Evolutionary conservation across 1,140 invertebrate genomes (phyloP), one percentile per base, ranked within the genome.

Genomic region (Pteromalus puparum): DNA sequence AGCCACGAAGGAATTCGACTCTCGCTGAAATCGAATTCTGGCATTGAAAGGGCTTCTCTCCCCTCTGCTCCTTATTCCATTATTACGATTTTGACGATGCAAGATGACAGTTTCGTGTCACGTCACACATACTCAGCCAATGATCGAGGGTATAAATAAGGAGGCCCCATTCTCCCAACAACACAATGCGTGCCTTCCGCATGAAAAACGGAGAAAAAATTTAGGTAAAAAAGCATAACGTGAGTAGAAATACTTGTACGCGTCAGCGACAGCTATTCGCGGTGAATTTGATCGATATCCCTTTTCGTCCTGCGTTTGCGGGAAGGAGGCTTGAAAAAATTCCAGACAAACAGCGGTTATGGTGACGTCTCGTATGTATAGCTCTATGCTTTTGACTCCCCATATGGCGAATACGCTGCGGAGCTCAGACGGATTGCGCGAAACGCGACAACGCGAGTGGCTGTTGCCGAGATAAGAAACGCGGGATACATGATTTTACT

Each of bases 191-290:
- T 53, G 18, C 13, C 48, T 53, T 53, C 18, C 1, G 18, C 18
- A 18, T 5, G 15, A 4, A 15, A 53, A 53, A 53, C 2, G 48
- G 13, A n/a, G 46, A 81, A 72, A 83, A 53, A 77, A 30, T 12
- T 76, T 77, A 24, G 21, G 12, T 48, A 76, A 81, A 75, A 74
- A 68, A 26, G 48, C 48, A 53, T 61, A 73, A 70, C 13, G 74
- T 89, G 89, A 93, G 92, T 93, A 92, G 90, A 92, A 92, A 92
- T 90, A 90, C 92, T 90, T 92, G 92, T 93, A 87, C 84, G 80
- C 87, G 88, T 90, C 89, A 88, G 81, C 87, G 89, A 91, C 89
- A 90, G 89, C 88, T 90, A 89, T 91, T 90, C 89, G 83, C 86
- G 82, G 84, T 87, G 90, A 90, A 90, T 92, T 92, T 93, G 92